Conservation (phyloP, 2,888 invertebrate species). For the Neoaliturus tenellus region DNA sequence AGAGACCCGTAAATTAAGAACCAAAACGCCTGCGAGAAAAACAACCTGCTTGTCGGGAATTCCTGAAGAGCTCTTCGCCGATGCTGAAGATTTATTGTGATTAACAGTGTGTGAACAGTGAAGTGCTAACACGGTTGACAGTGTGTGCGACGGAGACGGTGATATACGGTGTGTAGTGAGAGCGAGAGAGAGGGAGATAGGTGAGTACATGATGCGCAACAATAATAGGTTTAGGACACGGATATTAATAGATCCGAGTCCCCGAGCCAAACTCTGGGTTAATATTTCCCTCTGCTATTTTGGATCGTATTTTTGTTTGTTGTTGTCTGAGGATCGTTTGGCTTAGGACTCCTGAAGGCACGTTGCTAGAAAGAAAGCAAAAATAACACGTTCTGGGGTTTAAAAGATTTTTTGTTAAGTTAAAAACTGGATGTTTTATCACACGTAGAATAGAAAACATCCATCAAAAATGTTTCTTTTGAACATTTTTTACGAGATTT, state of each 20-base stretch:
- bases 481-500: too few relatives aligned
- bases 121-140: not conserved
- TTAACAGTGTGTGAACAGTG: conserved; percentile 38
- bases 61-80: not conserved
- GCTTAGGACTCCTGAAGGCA: not conserved
- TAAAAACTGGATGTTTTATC: too few relatives aligned
- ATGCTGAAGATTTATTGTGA: conserved; percentile 7
- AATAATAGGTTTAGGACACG: conserved; percentile 28
- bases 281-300: conserved; percentile 35
- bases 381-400: too few relatives aligned
- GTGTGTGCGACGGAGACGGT: not conserved
- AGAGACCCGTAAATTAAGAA: not conserved
- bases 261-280: conserved; percentile 9
- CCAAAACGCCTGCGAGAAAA: not conserved
- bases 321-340: not conserved
- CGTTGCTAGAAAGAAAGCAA: too few relatives aligned
- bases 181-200: not conserved
- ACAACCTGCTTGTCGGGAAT: conserved; percentile 6
- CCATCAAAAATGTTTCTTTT: too few relatives aligned
- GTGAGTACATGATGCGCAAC: conserved; percentile 27
- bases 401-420: too few relatives aligned
- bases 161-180: not conserved
- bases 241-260: not conserved
- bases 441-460: too few relatives aligned
- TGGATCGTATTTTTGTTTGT: conserved; percentile 6